Conservation (phyloP, 1,140 invertebrate genomes). For the Tyrophagus putrescentiae region DNA sequence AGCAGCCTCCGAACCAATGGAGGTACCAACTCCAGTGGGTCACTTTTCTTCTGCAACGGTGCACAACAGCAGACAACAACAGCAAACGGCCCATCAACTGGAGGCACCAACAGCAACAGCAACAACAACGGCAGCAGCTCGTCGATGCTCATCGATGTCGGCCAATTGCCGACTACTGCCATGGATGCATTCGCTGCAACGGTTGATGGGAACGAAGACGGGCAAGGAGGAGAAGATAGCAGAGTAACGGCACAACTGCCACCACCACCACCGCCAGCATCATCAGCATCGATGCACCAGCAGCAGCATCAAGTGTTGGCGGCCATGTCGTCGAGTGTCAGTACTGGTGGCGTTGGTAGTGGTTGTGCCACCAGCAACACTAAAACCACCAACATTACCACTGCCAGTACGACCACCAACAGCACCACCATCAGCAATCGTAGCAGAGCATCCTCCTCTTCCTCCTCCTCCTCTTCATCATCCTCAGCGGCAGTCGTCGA, state of each 20-base stretch:
- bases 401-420: background rate
- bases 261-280: background rate
- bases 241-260: background rate
- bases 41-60: too few species aligned
- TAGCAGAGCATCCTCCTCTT: background rate
- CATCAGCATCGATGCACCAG: background rate
- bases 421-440: background rate
- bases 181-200: too few species aligned
- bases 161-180: too few species aligned
- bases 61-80: too few species aligned
- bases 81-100: background rate
- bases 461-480: too few species aligned
- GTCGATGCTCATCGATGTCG: background rate
- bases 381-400: background rate
- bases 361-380: too few species aligned
- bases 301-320: background rate
- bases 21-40: too few species aligned
- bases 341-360: too few species aligned
- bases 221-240: background rate
- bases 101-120: background rate
- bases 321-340: too few species aligned
- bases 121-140: slow-evolving; percentile 2
- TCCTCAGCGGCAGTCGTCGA: too few species aligned
- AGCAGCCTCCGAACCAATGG: too few species aligned
- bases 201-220: too few species aligned